Conservation (phyloP, 2,113 vertebrate genomes). For the Cathartes aura region DNA sequence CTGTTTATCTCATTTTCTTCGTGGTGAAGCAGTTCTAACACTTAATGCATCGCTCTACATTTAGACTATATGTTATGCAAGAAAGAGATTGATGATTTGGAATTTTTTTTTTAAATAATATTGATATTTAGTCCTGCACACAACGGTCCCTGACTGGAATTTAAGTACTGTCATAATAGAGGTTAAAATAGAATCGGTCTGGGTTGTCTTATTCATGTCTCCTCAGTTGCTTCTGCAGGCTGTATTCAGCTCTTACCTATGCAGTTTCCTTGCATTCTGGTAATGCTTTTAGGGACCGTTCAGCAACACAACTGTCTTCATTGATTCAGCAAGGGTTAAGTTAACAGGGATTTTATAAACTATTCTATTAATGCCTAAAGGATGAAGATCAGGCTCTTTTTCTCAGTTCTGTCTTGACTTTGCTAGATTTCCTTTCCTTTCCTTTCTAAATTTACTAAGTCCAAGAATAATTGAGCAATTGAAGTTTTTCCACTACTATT, state of each 20-base stretch:
- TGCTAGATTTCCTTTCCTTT: neutral
- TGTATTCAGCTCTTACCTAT: neutral
- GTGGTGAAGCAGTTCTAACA: neutral
- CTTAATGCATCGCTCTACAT: fast-evolving
- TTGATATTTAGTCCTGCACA: neutral
- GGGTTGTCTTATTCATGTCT: neutral
- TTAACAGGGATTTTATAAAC: neutral
- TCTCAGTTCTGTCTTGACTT: neutral
- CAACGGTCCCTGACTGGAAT: neutral
- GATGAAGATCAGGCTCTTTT: neutral
- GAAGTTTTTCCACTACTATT: neutral
- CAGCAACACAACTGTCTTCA: neutral
- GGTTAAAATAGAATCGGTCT: neutral
- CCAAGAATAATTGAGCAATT: neutral
- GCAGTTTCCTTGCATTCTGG: neutral
- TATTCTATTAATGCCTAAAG: neutral
- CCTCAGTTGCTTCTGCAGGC: neutral
- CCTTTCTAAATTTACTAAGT: neutral
- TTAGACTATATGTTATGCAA: neutral
- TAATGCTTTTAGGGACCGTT: neutral
- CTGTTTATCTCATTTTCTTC: neutral
- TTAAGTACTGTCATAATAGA: neutral
- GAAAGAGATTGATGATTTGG: neutral
- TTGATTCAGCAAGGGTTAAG: neutral
- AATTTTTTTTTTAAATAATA: neutral